Conservation (phyloP, 2,113 vertebrate species). For the Mola mola region DNA sequence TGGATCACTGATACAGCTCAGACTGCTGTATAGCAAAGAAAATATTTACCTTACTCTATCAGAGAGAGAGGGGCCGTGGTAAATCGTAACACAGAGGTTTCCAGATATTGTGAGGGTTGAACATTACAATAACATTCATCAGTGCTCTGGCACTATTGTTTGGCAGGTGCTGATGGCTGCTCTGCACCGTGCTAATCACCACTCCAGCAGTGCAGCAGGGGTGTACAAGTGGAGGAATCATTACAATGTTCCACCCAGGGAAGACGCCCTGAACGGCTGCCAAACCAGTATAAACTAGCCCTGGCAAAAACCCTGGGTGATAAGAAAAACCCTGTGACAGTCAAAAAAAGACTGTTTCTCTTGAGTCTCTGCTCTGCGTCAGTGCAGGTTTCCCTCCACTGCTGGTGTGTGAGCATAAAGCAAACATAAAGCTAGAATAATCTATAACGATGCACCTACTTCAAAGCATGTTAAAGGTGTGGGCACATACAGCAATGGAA, state of each 20-base stretch:
- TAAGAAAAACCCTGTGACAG: slow-evolving; percentile 52
- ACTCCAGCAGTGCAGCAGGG: slow-evolving; percentile 39
- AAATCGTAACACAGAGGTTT: slow-evolving; percentile 66
- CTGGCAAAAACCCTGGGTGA: slow-evolving; percentile 23
- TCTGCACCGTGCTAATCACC: slow-evolving; percentile 67
- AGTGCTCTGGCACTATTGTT: slow-evolving; percentile 73
- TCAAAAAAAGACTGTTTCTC: slow-evolving; percentile 27
- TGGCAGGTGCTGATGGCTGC: slow-evolving; percentile 47
- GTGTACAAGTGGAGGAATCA: slow-evolving; percentile 37
- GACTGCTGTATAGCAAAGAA: slow-evolving; percentile 61
- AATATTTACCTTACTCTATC: slow-evolving; percentile 78
- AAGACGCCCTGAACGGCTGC: slow-evolving; percentile 44
- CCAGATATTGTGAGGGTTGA: slow-evolving; percentile 79
- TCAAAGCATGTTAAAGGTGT: too few relatives aligned
- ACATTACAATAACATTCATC: slow-evolving; percentile 77
- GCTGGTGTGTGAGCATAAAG: slow-evolving; percentile 2
- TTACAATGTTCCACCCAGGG: slow-evolving; percentile 35
- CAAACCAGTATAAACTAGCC: slow-evolving; percentile 28
- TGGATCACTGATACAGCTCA: slow-evolving; percentile 42
- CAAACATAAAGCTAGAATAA: too few relatives aligned
- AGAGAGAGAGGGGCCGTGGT: slow-evolving; percentile 45
- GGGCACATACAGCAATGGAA: not conserved
- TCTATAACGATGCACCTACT: too few relatives aligned
- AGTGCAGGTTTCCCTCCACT: not conserved
- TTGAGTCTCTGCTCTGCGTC: not conserved